Evolutionary conservation across 2,888 invertebrate species (phyloP), one percentile per base, ranked within the genome.

Genomic region (Nemotelus pantherinus): DNA sequence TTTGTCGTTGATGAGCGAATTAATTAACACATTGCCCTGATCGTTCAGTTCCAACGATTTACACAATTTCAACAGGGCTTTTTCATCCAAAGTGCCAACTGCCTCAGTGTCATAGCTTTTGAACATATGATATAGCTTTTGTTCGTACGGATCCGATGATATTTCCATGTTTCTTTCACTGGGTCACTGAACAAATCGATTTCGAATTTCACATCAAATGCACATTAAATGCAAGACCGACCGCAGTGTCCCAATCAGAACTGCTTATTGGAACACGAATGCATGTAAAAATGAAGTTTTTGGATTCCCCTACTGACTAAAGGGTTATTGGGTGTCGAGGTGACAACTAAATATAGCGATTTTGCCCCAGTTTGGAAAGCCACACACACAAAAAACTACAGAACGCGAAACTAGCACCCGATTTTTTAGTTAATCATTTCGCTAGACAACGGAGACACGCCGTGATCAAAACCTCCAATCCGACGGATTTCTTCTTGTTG

Each of bases 91-190:
- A 83, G 91, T 90, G 82, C 93, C 93, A 83, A 90, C 89, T 83
- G 91, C 91, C 84, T 92, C 90, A 81, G 89, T 89, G 87, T 94
- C 92, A 88, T 94, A 94, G 84, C 93, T 93, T 85, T 93, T 91
- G 85, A 94, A 95, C 84, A 94, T 93, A 82, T 92, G 91, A 83
- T 93, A 91, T 83, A 95, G 89, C 88, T 94, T 94, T 87, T 93
- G 92, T 86, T 95, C 95, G 85, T 95, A 94, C 64, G 92, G 94
- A 88, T 94, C 93, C 86, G 91, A 80, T 65, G 85, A 84, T 71
- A 81, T 79, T 80, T 82, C 82, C 82, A 82, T 82, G n/a, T 43
- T 70, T 76, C 25, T 25, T 25, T 25, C 41, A 45, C 44, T 57
- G 25, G 60, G 74, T 50, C 50, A 60, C 74, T 50, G 50, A 57